These are phyloP conservation scores for Lophotis ruficrista DNA, from an alignment of 2,113 vertebrate species.

Conservation along the genomic window DNA sequence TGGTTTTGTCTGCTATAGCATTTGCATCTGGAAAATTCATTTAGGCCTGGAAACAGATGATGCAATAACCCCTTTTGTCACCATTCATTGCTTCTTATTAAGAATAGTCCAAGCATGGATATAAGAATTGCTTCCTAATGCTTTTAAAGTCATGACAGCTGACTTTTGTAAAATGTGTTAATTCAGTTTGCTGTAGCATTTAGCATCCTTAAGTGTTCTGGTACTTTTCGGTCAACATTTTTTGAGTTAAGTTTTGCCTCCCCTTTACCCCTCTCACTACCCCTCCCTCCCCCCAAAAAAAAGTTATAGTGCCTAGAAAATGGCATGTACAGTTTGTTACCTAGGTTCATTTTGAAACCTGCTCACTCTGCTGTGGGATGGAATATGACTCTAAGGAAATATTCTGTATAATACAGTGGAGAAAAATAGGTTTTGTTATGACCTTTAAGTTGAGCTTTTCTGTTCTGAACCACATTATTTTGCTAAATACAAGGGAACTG, in stretches of 20 bases:
- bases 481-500: constrained; percentile 61
- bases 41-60: neutral
- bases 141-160: neutral
- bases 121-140: neutral
- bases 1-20: neutral
- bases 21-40: neutral
- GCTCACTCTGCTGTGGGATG: neutral
- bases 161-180: neutral
- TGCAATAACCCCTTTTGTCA: neutral
- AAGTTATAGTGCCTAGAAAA: neutral
- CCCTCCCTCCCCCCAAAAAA: neutral
- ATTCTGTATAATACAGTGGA: constrained; percentile 51
- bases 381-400: constrained; percentile 56
- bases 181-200: neutral
- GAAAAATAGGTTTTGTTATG: constrained; percentile 71
- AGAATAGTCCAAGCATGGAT: neutral
- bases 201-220: neutral
- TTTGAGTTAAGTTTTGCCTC: neutral
- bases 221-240: neutral
- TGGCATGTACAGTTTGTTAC: neutral
- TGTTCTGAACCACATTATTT: constrained; percentile 68
- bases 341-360: neutral
- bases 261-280: too few relatives aligned
- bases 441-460: constrained; percentile 75
- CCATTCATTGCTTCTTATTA: neutral